Evolutionary conservation across 2,888 invertebrate genomes (phyloP), one percentile per base, ranked within the genome.

Genomic region (Lycophotia porphyrea): DNA sequence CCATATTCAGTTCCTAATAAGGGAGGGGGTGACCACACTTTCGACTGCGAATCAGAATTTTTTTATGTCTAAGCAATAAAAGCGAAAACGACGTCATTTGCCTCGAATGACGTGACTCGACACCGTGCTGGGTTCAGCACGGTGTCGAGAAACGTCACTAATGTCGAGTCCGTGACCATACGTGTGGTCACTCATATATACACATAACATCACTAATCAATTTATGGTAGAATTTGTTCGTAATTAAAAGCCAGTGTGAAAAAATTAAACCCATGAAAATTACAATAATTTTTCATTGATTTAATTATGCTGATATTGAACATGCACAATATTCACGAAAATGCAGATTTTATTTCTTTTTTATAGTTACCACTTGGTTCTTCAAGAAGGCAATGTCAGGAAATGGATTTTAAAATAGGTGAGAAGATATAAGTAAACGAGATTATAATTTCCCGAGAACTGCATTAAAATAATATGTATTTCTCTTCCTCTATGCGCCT

Each of bases 201-300:
- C n/a, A 27, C 15, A 15, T 15, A 15, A 15, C 9, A 74, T 4
- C 9, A 71, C 1, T 66, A 49, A 65, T 75, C 65, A 80, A 79
- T 47, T 61, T 49, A 61, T 69, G 36, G 24, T 39, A 9, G 21
- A 61, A 71, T 34, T 52, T 27, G 13, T 18, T 39, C 47, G 27
- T 31, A 61, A 76, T 76, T 68, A 74, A 77, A 44, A 13, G 9
- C 21, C 39, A 55, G 4, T 11, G 27, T n/a, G 34, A 64, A 42
- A 66, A 66, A 13, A 82, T 74, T 52, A 63, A 66, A 69, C n/a
- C 47, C 73, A 21, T 81, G 70, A 81, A 55, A 55, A 55, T 18
- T 27, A 27, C 55, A 15, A 27, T 52, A 52, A 52, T 55, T 15
- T 55, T 0, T 55, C 5, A n/a, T n/a, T 52, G n/a, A 52, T 52